phyloP scores from a whole-genome alignment of 2,113 vertebrate genomes.

The Aramus guarauna region DNA sequence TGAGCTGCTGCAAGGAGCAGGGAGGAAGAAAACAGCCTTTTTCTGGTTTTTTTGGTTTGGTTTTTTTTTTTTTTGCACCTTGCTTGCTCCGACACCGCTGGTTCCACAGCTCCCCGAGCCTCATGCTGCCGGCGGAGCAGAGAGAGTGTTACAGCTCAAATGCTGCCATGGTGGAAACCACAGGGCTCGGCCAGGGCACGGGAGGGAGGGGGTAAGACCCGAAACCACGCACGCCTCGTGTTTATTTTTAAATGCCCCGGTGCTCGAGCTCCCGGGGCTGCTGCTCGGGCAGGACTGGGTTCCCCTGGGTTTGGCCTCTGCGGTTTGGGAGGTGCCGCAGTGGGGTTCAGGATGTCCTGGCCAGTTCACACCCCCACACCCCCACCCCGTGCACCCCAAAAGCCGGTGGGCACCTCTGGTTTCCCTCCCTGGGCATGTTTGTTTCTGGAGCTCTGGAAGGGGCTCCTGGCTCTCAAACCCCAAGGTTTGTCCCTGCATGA shows the following conservation, averaged over 20 bases:
- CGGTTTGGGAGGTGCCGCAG: not conserved
- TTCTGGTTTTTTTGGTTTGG: not conserved
- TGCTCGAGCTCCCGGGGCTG: not conserved
- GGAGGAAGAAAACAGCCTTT: not conserved
- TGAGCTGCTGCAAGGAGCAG: not conserved
- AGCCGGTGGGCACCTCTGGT: rapidly evolving
- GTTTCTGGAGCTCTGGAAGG: not conserved
- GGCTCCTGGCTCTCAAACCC: rapidly evolving
- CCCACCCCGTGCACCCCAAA: rapidly evolving
- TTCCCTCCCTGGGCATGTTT: rapidly evolving
- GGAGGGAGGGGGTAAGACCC: not conserved
- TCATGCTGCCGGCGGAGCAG: not conserved
- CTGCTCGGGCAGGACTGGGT: not conserved
- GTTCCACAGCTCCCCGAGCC: not conserved
- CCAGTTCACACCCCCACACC: not conserved
- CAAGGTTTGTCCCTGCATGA: not conserved
- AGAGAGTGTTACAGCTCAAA: not conserved
- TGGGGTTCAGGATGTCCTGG: not conserved
- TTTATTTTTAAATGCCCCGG: not conserved
- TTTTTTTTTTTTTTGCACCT: not conserved
- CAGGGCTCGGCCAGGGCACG: slow-evolving; percentile 1
- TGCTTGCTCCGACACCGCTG: not conserved
- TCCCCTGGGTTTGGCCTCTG: not conserved
- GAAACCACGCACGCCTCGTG: not conserved
- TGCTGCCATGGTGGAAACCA: not conserved